A percentile compares a stretch with the other conserved stretches of the same genome.
Evolutionary conservation across 2,113 vertebrate genomes (phyloP).

Genomic region (Heptranchias perlo): DNA sequence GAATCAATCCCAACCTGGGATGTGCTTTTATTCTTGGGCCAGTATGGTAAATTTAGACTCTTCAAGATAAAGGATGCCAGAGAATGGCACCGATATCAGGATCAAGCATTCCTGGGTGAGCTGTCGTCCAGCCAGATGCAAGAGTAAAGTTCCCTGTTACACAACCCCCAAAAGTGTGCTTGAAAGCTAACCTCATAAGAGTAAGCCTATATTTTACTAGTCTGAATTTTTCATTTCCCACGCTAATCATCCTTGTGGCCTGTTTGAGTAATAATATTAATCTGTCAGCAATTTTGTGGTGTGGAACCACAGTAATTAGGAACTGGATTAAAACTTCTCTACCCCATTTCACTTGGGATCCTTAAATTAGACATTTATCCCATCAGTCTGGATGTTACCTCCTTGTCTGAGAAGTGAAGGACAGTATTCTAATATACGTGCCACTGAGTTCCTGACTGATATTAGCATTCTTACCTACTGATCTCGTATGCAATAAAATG

Average conservation of each 20-base stretch:
- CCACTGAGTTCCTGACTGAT: not conserved
- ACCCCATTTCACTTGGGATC: not conserved
- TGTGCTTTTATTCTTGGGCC: not conserved
- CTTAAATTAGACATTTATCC: not conserved
- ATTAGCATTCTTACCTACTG: not conserved
- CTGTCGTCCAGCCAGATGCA: not conserved
- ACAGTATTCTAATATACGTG: not conserved
- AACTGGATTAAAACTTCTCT: not conserved
- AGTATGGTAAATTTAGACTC: not conserved
- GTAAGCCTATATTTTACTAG: not conserved
- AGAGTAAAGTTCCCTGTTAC: not conserved
- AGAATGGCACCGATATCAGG: not conserved
- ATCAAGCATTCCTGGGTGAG: not conserved
- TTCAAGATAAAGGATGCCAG: not conserved
- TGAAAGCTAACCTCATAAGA: not conserved
- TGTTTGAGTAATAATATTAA: slow-evolving; percentile 5
- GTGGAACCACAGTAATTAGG: not conserved
- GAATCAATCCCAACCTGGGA: too few relatives aligned
- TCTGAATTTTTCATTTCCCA: not conserved
- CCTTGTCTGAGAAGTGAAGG: not conserved
- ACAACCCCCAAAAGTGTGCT: not conserved
- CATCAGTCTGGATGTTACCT: not conserved
- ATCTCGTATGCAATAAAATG: not conserved
- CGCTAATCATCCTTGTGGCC: not conserved
- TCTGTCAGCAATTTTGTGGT: not conserved